phyloP scores from a whole-genome alignment of 2,113 vertebrate species.

The Melozone crissalis region DNA sequence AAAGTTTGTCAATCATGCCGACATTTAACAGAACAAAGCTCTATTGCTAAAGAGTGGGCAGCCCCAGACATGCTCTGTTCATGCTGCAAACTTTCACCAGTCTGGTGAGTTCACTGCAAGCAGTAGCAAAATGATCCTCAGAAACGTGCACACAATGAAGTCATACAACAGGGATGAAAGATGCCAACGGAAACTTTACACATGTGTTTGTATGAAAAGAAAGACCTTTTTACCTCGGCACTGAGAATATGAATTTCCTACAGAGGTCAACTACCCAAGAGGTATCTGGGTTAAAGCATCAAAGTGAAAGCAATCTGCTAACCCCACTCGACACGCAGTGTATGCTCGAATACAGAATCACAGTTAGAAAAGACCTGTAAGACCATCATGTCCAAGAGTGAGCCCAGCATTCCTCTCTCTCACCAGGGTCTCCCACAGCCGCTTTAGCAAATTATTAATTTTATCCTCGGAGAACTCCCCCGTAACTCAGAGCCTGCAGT shows the following conservation, averaged over 20 bases:
- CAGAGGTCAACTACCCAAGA: neutral
- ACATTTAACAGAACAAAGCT: neutral
- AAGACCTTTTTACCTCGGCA: neutral
- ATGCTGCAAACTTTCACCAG: neutral
- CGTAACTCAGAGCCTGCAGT: neutral
- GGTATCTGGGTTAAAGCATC: fast-evolving
- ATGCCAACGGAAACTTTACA: neutral
- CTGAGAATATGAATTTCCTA: fast-evolving
- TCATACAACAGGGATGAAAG: fast-evolving
- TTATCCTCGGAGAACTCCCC: fast-evolving
- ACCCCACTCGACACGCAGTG: fast-evolving
- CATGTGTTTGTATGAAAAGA: fast-evolving
- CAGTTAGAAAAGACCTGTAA: neutral
- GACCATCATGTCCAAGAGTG: neutral
- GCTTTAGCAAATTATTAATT: fast-evolving
- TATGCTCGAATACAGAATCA: neutral
- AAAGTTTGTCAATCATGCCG: neutral
- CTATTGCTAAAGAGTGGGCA: neutral
- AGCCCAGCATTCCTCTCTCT: neutral
- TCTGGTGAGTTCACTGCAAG: neutral
- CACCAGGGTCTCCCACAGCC: neutral
- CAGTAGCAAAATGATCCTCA: neutral
- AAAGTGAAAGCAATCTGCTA: neutral
- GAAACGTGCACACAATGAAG: fast-evolving
- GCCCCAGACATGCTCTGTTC: fast-evolving